These are phyloP conservation scores for Diarsia dahlii DNA, from an alignment of 2,888 invertebrate species.

Conservation along the genomic window DNA sequence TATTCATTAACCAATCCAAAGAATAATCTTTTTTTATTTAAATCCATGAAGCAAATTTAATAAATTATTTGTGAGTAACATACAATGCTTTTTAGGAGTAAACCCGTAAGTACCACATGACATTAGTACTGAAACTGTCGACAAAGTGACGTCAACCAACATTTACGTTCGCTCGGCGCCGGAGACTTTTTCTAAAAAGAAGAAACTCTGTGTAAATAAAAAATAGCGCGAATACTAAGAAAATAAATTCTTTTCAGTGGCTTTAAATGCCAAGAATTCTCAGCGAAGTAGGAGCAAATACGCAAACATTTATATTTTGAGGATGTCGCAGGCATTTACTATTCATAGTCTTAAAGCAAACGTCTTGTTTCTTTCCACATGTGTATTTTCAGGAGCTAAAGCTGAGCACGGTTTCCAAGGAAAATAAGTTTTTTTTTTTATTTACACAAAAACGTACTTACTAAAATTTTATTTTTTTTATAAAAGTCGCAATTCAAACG, in stretches of 20 bases:
- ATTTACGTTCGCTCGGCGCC: background rate
- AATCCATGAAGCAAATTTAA: background rate
- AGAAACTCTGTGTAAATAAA: slow-evolving; percentile 13
- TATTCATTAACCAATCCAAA: too few relatives aligned
- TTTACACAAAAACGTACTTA: background rate
- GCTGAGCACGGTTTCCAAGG: background rate
- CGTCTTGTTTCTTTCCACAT: background rate
- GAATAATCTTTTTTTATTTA: background rate
- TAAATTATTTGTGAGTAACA: background rate
- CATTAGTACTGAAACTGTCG: background rate
- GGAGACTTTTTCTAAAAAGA: background rate
- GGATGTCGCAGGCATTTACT: slow-evolving; percentile 7
- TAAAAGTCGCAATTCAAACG: background rate
- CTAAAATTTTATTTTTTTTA: too few relatives aligned
- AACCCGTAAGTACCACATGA: background rate
- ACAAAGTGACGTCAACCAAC: slow-evolving; percentile 1
- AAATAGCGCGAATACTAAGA: slow-evolving; percentile 29
- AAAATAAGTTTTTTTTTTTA: background rate
- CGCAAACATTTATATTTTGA: slow-evolving; percentile 30
- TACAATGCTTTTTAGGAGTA: background rate
- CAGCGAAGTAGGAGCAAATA: slow-evolving; percentile 31
- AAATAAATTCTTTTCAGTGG: slow-evolving; percentile 34
- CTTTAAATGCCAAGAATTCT: slow-evolving; percentile 45
- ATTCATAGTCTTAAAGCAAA: slow-evolving; percentile 9
- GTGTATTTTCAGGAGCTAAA: background rate